A percentile compares a stretch with the other conserved stretches of the same genome.
Conservation (phyloP, 2,797 vertebrate genomes). For the Sebastes minor region DNA sequence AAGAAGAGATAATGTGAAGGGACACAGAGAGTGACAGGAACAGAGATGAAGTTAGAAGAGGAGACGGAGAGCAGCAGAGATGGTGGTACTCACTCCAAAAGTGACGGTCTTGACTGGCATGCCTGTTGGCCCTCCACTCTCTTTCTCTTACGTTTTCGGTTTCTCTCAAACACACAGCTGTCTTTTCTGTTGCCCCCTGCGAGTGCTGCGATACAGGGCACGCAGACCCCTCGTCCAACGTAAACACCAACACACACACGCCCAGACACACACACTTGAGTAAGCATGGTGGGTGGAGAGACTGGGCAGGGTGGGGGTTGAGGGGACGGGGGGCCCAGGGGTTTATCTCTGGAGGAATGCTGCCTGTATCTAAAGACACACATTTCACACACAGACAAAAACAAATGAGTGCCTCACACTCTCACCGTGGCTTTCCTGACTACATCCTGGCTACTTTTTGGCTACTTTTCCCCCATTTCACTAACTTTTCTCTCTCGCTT, state of each 20-base stretch:
- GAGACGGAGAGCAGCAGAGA: constrained; percentile 45
- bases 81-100: constrained; percentile 82
- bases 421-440: constrained; percentile 9
- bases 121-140: constrained; percentile 73
- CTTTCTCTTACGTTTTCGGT: constrained; percentile 68
- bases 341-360: constrained; percentile 86
- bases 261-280: constrained; percentile 69
- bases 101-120: constrained; percentile 82
- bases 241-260: constrained; percentile 63
- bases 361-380: constrained; percentile 83
- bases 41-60: constrained; percentile 32
- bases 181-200: constrained; percentile 76
- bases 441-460: constrained; percentile 8
- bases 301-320: constrained; percentile 60
- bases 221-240: constrained; percentile 60
- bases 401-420: constrained; percentile 46
- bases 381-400: constrained; percentile 72
- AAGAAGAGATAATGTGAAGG: constrained; percentile 13
- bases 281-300: constrained; percentile 77
- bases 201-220: constrained; percentile 65
- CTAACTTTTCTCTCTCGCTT: background rate
- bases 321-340: constrained; percentile 69
- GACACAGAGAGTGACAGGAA: constrained; percentile 30
- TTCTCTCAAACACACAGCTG: constrained; percentile 75
- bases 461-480: background rate